Evolutionary conservation across 2,113 vertebrate species (phyloP).

Genomic region (Diphyllodes magnificus): DNA sequence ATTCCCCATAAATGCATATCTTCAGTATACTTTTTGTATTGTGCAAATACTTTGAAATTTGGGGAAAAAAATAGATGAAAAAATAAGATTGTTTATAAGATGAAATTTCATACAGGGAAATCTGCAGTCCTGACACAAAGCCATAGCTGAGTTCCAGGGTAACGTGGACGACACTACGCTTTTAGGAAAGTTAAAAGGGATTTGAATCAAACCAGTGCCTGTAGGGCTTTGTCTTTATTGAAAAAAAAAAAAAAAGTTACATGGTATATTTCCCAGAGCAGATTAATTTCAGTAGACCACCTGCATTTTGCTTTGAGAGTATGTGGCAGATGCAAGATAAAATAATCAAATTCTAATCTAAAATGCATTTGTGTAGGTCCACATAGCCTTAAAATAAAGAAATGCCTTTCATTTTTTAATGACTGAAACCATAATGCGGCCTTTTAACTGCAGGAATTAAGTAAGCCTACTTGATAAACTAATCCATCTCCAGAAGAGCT

Average conservation of each 20-base stretch:
- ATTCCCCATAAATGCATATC: neutral
- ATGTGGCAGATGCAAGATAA: neutral
- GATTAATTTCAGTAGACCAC: neutral
- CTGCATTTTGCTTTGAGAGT: neutral
- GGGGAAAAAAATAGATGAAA: rapidly evolving
- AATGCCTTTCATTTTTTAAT: neutral
- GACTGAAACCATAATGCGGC: neutral
- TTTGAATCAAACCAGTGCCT: neutral
- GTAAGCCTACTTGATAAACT: neutral
- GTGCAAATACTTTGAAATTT: neutral
- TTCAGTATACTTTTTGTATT: neutral
- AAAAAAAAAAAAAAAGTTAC: neutral
- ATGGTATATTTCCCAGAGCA: neutral
- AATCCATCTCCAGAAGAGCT: neutral
- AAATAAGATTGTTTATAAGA: neutral
- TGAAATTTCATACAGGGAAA: neutral
- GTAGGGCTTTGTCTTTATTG: neutral
- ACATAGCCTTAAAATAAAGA: neutral
- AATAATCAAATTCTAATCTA: neutral
- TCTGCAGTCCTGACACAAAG: neutral
- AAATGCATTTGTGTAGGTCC: neutral
- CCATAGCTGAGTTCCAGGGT: neutral
- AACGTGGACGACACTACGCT: neutral
- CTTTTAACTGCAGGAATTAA: neutral
- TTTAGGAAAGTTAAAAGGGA: neutral